A percentile compares a stretch with the other conserved stretches of the same genome.
phyloP scores from a whole-genome alignment of 2,888 invertebrate genomes.

The Anthrax anthrax region DNA sequence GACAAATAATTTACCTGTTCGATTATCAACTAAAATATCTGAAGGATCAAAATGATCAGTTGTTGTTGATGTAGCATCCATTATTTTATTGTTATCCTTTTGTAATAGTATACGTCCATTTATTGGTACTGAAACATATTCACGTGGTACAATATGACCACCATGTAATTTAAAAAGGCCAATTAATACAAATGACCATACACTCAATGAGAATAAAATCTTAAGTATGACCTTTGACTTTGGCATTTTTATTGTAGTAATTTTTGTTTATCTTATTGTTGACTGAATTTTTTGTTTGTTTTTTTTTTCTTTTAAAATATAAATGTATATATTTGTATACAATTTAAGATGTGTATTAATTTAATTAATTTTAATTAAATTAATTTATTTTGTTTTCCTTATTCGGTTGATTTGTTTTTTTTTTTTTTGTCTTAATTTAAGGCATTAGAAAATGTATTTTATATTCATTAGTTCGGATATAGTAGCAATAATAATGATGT shows the following conservation, averaged over 20 bases:
- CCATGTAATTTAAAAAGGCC: slow-evolving; percentile 34
- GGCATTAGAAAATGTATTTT: background rate
- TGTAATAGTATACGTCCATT: slow-evolving; percentile 32
- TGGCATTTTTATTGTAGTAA: slow-evolving; percentile 20
- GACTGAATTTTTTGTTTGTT: no score
- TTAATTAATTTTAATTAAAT: no score
- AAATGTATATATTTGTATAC: background rate
- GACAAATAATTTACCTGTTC: slow-evolving; percentile 24
- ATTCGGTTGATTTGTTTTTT: background rate
- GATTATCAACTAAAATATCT: slow-evolving; percentile 33
- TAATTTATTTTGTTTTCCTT: background rate
- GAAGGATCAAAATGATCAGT: slow-evolving; percentile 33
- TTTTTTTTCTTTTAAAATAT: no score
- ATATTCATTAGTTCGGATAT: no score
- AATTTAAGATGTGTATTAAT: no score
- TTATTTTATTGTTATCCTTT: slow-evolving; percentile 23
- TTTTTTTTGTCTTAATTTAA: background rate
- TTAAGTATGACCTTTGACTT: slow-evolving; percentile 31
- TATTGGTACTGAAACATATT: slow-evolving; percentile 27
- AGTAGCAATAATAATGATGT: no score
- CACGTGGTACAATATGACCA: slow-evolving; percentile 29
- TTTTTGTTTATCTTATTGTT: background rate
- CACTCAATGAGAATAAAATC: slow-evolving; percentile 32
- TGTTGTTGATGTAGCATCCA: slow-evolving; percentile 33
- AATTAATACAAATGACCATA: slow-evolving; percentile 34